Base-by-base conservation (phyloP, 2,797 vertebrate species). In the Arnoldichthys spilopterus region DNA sequence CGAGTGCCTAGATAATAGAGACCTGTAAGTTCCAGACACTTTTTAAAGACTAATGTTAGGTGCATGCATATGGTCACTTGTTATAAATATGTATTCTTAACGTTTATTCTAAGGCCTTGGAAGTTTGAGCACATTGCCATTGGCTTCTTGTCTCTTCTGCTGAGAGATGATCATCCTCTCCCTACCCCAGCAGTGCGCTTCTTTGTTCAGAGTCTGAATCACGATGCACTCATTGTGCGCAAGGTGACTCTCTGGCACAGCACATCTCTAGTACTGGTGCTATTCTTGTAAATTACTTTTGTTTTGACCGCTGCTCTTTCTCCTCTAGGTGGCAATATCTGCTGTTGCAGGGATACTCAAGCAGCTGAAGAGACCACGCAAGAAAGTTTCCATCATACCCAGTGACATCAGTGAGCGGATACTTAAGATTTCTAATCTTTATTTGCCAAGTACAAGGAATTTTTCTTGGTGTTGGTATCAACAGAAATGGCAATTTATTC, bases 51-150 rank as follows among this genome's bases (percentile, higher is more conserved):
- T 30, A 22, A 26, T 32, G 47, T 5, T 74, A 68, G 72, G 24
- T 51, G 26, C 30, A 11, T 59, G 6, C 6, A 34, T 3, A 13
- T 30, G 18, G 4, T 61, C 2, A 59, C 12, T 9, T 8, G 69
- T 13, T 62, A 20, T 51, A 22, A 61, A 69, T 58, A 20, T 70
- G 4, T 18, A 9, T 24, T 51, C 15, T 28, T 3, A 16, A 16
- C 56, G 3, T 40, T 1, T 77, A 51, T 81, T 47, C 83, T 45
- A 68, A 98, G 98, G 78, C 96, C 97, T 32, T 99, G 98, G 98
- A 99, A 98, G 88, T 99, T 99, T 28, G 97, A 99, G 84, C 96
- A 98, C 89, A 98, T 98, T 89, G 95, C 96, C 77, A 95, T 98
- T 69, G 96, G 97, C 15, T 94, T 98, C 82, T 86, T 99, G 80